Percentiles rank a stretch among this genome's conserved stretches.
phyloP scores from a whole-genome alignment of 2,888 invertebrate species.

The Mythimna vitellina region DNA sequence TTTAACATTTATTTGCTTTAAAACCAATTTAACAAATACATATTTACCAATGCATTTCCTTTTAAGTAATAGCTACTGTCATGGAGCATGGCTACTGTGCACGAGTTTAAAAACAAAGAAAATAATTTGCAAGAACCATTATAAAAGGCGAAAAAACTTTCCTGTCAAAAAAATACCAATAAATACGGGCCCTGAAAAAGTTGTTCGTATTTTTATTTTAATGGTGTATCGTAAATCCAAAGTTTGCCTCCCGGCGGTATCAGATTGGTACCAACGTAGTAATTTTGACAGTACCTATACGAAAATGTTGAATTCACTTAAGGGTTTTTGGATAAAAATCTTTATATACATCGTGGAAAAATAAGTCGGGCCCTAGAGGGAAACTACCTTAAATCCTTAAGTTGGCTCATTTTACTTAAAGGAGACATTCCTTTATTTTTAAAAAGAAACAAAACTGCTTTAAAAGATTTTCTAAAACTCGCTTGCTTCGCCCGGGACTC shows the following conservation, averaged over 20 bases:
- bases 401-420: too few relatives aligned
- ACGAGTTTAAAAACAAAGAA: background rate
- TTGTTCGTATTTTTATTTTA: conserved; percentile 39
- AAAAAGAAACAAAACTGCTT: too few relatives aligned
- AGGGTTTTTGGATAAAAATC: too few relatives aligned
- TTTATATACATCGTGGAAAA: too few relatives aligned
- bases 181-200: conserved; percentile 21
- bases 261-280: conserved; percentile 16
- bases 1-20: background rate
- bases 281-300: conserved; percentile 16
- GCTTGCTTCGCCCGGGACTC: too few relatives aligned
- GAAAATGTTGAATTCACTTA: background rate
- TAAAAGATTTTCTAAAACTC: too few relatives aligned
- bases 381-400: too few relatives aligned
- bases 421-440: too few relatives aligned
- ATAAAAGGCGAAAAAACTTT: background rate
- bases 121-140: background rate
- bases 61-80: background rate
- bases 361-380: too few relatives aligned
- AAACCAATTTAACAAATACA: background rate
- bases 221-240: conserved; percentile 10
- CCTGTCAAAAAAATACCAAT: background rate
- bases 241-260: conserved; percentile 16
- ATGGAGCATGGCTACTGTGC: background rate
- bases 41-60: too few relatives aligned